phyloP scores from a whole-genome alignment of 2,113 vertebrate genomes.

The Macrotis lagotis region DNA sequence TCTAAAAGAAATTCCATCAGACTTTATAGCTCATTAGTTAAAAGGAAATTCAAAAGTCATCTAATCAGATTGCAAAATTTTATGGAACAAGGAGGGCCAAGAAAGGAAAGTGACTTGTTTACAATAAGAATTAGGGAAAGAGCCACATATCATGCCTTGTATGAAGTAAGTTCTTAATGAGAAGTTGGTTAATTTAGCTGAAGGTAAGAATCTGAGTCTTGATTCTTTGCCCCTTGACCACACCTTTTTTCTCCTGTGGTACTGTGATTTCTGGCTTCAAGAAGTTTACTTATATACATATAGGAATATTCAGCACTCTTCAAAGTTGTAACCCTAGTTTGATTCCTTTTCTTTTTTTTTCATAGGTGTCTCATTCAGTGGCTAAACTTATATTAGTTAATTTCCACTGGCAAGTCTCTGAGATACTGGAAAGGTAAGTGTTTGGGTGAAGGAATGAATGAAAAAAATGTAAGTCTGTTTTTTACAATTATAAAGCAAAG shows the following conservation, averaged over 20 bases:
- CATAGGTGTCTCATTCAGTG: slow-evolving; percentile 95
- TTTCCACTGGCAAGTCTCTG: slow-evolving; percentile 98
- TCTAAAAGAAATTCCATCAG: background rate
- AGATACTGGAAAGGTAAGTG: slow-evolving; percentile 96
- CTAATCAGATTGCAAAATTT: background rate
- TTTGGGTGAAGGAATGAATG: slow-evolving; percentile 6
- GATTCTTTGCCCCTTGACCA: background rate
- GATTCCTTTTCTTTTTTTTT: slow-evolving; percentile 56
- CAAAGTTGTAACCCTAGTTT: slow-evolving; percentile 16
- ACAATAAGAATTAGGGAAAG: background rate
- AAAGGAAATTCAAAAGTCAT: background rate
- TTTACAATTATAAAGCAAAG: background rate
- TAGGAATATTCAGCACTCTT: slow-evolving; percentile 20
- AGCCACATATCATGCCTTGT: background rate
- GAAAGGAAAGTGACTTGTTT: background rate
- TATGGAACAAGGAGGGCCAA: background rate
- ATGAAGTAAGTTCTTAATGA: background rate
- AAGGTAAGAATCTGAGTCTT: background rate
- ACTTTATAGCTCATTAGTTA: background rate
- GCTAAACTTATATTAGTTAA: slow-evolving; percentile 99
- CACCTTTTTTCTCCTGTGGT: background rate
- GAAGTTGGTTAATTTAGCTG: background rate
- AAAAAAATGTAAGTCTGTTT: background rate
- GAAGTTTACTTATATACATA: slow-evolving; percentile 18
- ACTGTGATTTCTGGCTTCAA: background rate